phyloP scores from a whole-genome alignment of 2,888 invertebrate genomes.

The Poecilobothrus nobilitatus region DNA sequence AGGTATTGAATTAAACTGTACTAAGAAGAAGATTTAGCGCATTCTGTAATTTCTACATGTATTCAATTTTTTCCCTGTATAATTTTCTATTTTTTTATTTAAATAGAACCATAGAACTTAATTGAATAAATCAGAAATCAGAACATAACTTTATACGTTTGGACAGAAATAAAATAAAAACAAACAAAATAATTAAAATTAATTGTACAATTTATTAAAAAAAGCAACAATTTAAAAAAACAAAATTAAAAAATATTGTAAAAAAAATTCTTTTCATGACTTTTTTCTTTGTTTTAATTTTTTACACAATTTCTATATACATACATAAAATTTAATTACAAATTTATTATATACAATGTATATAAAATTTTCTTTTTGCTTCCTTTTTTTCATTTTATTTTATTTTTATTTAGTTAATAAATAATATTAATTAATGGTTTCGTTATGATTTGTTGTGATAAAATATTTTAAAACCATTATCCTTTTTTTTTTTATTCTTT shows the following conservation, averaged over 20 bases:
- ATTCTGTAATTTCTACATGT: too few relatives aligned
- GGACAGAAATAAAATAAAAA: background rate
- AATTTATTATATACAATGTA: too few relatives aligned
- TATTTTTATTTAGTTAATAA: background rate
- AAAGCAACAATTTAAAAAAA: background rate
- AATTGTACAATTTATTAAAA: conserved; percentile 5
- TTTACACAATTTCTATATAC: too few relatives aligned
- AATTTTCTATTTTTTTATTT: too few relatives aligned
- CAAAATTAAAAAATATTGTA: background rate
- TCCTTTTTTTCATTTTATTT: background rate
- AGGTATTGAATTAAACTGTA: too few relatives aligned
- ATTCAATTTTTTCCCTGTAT: too few relatives aligned
- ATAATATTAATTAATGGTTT: background rate
- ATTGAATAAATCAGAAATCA: conserved; percentile 4
- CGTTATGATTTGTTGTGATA: background rate
- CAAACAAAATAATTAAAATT: background rate
- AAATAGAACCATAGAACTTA: background rate
- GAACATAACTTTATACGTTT: background rate
- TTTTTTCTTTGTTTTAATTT: background rate
- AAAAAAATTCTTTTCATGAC: background rate
- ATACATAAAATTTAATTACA: too few relatives aligned
- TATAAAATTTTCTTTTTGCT: too few relatives aligned
- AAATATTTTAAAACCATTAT: background rate
- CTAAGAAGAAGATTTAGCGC: too few relatives aligned
- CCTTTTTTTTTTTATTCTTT: background rate